phyloP scores from a whole-genome alignment of 1,140 invertebrate species.

The Asobara japonica region DNA sequence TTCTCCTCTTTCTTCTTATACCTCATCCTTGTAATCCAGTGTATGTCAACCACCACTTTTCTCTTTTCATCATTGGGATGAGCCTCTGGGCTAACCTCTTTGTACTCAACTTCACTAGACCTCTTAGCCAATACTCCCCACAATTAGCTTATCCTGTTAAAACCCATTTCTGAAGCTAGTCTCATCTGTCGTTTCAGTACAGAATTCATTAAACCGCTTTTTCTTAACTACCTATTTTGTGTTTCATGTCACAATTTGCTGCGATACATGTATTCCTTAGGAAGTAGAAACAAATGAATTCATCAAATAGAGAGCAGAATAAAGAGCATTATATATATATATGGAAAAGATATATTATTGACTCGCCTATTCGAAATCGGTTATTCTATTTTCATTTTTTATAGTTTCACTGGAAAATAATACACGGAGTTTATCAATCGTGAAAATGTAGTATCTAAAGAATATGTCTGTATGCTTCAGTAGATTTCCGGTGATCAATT shows the following conservation, averaged over 20 bases:
- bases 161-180: constrained; percentile 45
- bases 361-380: too few species aligned
- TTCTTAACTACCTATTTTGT: constrained; percentile 34
- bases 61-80: constrained; percentile 27
- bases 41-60: constrained; percentile 27
- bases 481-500: too few species aligned
- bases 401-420: too few species aligned
- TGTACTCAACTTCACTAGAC: constrained; percentile 53
- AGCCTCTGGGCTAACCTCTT: constrained; percentile 28
- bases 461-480: too few species aligned
- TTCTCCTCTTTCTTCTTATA: constrained; percentile 3
- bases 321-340: too few species aligned
- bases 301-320: not conserved
- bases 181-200: constrained; percentile 50
- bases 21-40: not conserved
- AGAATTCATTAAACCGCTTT: constrained; percentile 67
- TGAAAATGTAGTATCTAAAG: too few species aligned
- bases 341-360: too few species aligned
- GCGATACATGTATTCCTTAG: not conserved
- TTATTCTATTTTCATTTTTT: too few species aligned
- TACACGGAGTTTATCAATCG: too few species aligned
- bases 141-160: constrained; percentile 69
- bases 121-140: constrained; percentile 65
- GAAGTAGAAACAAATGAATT: not conserved
- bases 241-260: constrained; percentile 3